Percentiles rank a stretch among this genome's conserved stretches.
Evolutionary conservation across 2,113 vertebrate species (phyloP).

Genomic region (Acrocephalus arundinaceus): DNA sequence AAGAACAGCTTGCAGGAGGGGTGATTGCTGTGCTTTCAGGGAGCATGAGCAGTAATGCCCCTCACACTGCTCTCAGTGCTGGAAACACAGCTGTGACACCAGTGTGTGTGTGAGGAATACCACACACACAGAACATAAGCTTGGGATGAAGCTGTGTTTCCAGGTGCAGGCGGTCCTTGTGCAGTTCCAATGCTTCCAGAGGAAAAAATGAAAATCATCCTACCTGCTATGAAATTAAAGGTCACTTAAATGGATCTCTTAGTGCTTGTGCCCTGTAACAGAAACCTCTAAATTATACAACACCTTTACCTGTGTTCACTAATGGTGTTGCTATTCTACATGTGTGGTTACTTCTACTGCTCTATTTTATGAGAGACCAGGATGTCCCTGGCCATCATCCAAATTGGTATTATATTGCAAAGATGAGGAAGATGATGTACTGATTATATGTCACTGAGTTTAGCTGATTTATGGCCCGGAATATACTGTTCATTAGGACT

Average conservation of each 20-base stretch:
- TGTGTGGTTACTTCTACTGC: neutral
- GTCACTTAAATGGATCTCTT: neutral
- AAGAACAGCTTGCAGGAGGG: neutral
- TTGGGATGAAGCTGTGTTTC: neutral
- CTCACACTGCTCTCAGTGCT: neutral
- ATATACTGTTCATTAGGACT: neutral
- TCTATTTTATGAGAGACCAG: neutral
- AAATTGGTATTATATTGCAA: neutral
- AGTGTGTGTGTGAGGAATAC: fast-evolving
- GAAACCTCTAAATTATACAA: neutral
- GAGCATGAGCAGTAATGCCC: neutral
- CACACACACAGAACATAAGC: fast-evolving
- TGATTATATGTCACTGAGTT: neutral
- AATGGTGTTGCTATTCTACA: neutral
- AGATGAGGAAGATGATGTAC: neutral
- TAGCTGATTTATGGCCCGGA: neutral
- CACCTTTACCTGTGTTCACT: neutral
- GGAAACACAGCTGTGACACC: fast-evolving
- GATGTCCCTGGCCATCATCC: neutral
- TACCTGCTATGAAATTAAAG: neutral
- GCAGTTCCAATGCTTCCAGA: neutral
- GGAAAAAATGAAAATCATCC: neutral
- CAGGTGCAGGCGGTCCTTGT: neutral
- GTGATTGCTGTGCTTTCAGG: neutral
- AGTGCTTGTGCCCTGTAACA: neutral